A percentile compares a stretch with the other conserved stretches of the same genome.
phyloP scores from a whole-genome alignment of 2,797 vertebrate genomes.

The Poecile montanus region DNA sequence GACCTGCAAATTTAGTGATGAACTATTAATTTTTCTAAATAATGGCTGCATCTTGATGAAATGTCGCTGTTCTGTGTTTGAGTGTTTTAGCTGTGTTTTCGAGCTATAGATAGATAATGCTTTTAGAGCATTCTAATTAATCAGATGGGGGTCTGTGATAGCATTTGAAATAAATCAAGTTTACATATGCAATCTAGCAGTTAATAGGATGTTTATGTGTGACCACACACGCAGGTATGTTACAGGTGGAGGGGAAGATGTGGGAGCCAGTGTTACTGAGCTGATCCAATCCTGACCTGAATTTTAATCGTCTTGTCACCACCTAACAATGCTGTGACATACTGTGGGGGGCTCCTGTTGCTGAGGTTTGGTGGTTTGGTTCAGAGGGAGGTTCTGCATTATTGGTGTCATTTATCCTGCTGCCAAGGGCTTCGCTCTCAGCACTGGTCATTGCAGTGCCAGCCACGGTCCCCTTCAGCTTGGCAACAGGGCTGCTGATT shows the following conservation, averaged over 20 bases:
- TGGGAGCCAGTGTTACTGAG: neutral
- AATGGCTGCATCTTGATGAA: neutral
- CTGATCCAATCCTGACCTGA: neutral
- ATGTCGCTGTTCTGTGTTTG: neutral
- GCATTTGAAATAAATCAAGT: neutral
- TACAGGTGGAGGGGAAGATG: neutral
- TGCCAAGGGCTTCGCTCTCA: neutral
- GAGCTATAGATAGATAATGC: neutral
- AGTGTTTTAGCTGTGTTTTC: neutral
- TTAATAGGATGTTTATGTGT: neutral
- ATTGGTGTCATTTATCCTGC: neutral
- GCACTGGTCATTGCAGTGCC: neutral
- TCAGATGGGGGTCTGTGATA: neutral
- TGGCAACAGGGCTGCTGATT: neutral
- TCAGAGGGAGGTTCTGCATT: neutral
- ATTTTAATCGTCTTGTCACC: neutral
- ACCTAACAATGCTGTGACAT: neutral
- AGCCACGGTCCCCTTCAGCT: neutral
- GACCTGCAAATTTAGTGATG: neutral
- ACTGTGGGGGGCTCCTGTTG: neutral
- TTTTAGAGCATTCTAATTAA: neutral
- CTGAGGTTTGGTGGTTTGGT: neutral
- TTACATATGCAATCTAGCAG: neutral
- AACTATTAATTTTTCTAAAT: neutral
- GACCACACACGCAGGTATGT: rapidly evolving